Conservation (phyloP, 2,888 invertebrate genomes). For the Andrena flavipes region DNA sequence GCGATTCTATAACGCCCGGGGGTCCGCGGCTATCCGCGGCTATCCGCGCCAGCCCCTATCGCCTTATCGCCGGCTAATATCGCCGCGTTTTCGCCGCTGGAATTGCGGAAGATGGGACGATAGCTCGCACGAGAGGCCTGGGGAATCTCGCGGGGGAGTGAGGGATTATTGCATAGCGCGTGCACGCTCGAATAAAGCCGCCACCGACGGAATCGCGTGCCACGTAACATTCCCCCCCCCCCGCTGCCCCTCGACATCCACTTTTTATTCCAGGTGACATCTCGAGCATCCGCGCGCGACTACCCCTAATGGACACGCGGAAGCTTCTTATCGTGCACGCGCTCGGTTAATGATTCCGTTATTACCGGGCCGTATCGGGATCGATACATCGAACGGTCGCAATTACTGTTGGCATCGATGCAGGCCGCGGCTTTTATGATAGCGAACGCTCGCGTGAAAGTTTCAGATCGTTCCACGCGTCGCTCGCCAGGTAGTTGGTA, state of each 20-base stretch:
- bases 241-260: conserved; percentile 28
- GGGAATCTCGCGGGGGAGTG: conserved; percentile 72
- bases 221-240: conserved; percentile 57
- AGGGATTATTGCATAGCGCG: conserved; percentile 64
- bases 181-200: conserved; percentile 18
- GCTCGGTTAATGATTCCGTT: conserved; percentile 15
- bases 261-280: conserved; percentile 57
- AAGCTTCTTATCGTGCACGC: conserved; percentile 22
- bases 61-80: conserved; percentile 73
- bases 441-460: neutral
- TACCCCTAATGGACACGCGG: conserved; percentile 10
- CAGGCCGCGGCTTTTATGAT: neutral
- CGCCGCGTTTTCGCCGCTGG: conserved; percentile 79
- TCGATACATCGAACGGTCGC: neutral
- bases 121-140: conserved; percentile 77
- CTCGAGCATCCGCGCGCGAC: conserved; percentile 23
- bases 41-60: conserved; percentile 22
- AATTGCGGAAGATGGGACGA: conserved; percentile 82
- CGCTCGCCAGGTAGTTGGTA: too few species aligned
- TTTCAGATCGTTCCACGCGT: too few species aligned
- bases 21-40: too few species aligned
- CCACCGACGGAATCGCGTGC: conserved; percentile 69
- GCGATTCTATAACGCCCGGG: conserved; percentile 31
- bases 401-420: neutral
- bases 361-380: neutral